Evolutionary conservation across 1,140 invertebrate species (phyloP), one percentile per base, ranked within the genome.

Genomic region (Rhynchophorus ferrugineus): DNA sequence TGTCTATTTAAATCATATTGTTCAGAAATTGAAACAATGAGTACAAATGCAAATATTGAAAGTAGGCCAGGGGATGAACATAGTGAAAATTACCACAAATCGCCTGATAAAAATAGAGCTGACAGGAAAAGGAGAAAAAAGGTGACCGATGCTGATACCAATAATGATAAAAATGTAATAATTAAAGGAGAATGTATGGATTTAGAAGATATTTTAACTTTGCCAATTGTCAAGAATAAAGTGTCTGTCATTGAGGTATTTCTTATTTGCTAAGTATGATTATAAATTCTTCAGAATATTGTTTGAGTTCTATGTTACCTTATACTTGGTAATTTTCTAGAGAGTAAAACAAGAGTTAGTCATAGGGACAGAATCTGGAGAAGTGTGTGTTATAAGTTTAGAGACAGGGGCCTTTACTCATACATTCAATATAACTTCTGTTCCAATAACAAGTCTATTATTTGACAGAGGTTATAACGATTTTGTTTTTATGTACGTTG

Each of bases 281-380:
- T n/a, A n/a, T n/a, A n/a, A n/a, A n/a, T n/a, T n/a, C n/a, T n/a
- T n/a, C n/a, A n/a, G n/a, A n/a, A n/a, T n/a, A n/a, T n/a, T n/a
- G n/a, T n/a, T n/a, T n/a, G n/a, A n/a, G n/a, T n/a, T n/a, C n/a
- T n/a, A n/a, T n/a, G n/a, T n/a, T n/a, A n/a, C n/a, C n/a, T n/a
- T n/a, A n/a, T n/a, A n/a, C n/a, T n/a, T n/a, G n/a, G n/a, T n/a
- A n/a, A n/a, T 24, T 18, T 24, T 56, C 34, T 37, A 59, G 57
- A 39, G 42, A 29, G 33, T 43, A 5, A 36, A 48, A 6, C 39
- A 56, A 19, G 38, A 47, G 16, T 14, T 59, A 11, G 13, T 59
- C 16, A 5, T 51, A 20, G 53, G 24, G 9, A 53, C 57, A n/a
- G 54, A 56, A 29, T 14, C 19, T 19, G 57, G 57, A 35, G 45